Evolutionary conservation across 64 coral and sea anemone genomes (phyloP), one percentile per base, ranked within the genome.

Genomic region (Actinia tenebrosa): DNA sequence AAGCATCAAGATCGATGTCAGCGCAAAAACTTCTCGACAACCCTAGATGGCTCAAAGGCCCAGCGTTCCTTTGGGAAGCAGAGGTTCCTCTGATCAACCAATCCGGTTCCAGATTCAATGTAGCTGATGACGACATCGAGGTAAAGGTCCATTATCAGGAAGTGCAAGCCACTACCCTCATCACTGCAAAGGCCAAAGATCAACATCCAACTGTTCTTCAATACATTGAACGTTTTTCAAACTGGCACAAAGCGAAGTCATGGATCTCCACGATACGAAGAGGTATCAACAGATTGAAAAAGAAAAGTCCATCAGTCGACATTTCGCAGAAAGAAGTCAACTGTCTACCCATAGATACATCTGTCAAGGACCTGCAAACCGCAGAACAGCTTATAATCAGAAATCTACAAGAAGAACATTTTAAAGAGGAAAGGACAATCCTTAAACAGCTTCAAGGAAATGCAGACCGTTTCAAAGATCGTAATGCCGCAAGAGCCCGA

Each of bases 1-100:
- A 90, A 77, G 89, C 89, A 11, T 90, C 77, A 68, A 54, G 84
- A 61, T 86, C 84, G 3, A 71, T 91, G 44, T 79, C 89, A 75
- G 89, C 82, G 22, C 71, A 60, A 23, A 53, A 91, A 68, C 77
- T 86, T 27, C 89, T 91, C 14, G 45, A 85, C 30, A 91, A 91
- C 83, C 59, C n/a, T 25, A 85, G 84, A 77, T 91, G 89, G 64
- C 55, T 91, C 27, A 22, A 52, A 45, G 88, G 88, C 30, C 81
- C 81, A 45, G 62, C 63, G 17, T 84, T 89, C 22, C 80, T 89
- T 66, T 84, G 88, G 88, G 45, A 83, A 77, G 26, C 14, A 64
- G 27, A 84, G 37, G 89, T 85, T 20, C 66, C 83, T 61, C 71
- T 75, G 19, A 46, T 47, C 19, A 75, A 78, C 75, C 43, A 80